Conservation (phyloP, 2,888 invertebrate species). For the Adineta ricciae region DNA sequence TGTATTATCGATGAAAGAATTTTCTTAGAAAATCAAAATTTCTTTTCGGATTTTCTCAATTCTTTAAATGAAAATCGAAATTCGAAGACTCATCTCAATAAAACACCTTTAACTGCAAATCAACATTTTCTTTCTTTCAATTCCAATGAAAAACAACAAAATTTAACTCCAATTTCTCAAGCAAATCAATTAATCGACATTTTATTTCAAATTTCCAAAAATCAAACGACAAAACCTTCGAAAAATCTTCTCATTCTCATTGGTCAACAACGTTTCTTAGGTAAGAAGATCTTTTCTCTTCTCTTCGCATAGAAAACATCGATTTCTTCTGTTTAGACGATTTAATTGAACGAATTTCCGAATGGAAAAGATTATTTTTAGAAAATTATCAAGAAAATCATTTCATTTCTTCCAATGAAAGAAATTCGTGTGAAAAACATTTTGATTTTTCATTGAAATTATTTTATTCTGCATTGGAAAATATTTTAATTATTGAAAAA, state of each 20-base stretch:
- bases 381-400: not conserved
- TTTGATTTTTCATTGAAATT: conserved; percentile 1
- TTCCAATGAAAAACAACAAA: not conserved
- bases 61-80: not conserved
- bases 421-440: not conserved
- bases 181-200: not conserved
- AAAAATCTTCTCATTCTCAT: not conserved
- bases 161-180: not conserved
- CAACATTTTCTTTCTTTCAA: not conserved
- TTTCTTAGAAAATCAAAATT: not conserved
- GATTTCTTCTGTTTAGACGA: not conserved
- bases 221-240: not conserved
- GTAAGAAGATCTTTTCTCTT: not conserved
- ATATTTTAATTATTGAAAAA: not conserved
- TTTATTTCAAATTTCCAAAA: not conserved
- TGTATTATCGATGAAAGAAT: conserved; percentile 12
- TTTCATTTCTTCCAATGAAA: not conserved
- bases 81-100: not conserved
- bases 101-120: not conserved
- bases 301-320: not conserved
- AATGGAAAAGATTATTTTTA: not conserved
- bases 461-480: not conserved
- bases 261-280: not conserved
- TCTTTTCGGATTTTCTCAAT: not conserved
- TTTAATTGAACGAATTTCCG: not conserved